Percentiles rank a stretch among this genome's conserved stretches.
These are phyloP conservation scores for Cataglyphis albicans DNA, from an alignment of 2,888 invertebrate species.

Conservation along the genomic window DNA sequence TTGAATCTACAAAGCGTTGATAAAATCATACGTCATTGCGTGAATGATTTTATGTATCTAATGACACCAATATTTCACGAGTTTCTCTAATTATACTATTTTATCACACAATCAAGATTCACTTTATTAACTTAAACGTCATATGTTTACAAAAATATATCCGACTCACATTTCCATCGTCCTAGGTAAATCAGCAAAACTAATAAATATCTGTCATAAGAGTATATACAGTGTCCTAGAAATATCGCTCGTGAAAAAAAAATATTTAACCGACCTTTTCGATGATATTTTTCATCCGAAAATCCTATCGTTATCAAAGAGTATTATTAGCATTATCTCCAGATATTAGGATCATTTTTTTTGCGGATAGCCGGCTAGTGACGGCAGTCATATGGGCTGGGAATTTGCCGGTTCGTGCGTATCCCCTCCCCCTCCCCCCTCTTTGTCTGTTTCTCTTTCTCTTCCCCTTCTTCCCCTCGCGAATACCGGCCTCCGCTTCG, in stretches of 20 bases:
- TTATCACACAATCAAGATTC: conserved; percentile 4
- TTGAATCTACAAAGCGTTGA: not conserved
- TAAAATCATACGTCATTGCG: not conserved
- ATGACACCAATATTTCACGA: conserved; percentile 13
- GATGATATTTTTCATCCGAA: not conserved
- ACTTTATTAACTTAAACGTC: not conserved
- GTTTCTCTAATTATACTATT: conserved; percentile 23
- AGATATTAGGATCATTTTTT: conserved; percentile 8
- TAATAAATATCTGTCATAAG: conserved; percentile 5
- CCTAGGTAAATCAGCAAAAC: not conserved
- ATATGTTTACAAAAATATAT: not conserved
- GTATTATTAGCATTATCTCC: conserved; percentile 22
- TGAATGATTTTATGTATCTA: not conserved
- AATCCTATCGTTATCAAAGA: conserved; percentile 9
- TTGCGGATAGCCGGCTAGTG: conserved; percentile 51
- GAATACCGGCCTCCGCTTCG: conserved; percentile 59
- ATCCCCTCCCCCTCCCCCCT: conserved; percentile 7
- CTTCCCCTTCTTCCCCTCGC: conserved; percentile 32
- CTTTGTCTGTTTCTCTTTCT: conserved; percentile 14
- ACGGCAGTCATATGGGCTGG: conserved; percentile 75
- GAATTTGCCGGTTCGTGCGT: conserved; percentile 76
- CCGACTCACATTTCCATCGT: not conserved
- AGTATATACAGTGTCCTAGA: not conserved
- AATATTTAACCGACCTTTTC: not conserved
- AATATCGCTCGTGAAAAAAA: not conserved